phyloP scores from a whole-genome alignment of 1,140 invertebrate genomes.

The Bombus huntii region DNA sequence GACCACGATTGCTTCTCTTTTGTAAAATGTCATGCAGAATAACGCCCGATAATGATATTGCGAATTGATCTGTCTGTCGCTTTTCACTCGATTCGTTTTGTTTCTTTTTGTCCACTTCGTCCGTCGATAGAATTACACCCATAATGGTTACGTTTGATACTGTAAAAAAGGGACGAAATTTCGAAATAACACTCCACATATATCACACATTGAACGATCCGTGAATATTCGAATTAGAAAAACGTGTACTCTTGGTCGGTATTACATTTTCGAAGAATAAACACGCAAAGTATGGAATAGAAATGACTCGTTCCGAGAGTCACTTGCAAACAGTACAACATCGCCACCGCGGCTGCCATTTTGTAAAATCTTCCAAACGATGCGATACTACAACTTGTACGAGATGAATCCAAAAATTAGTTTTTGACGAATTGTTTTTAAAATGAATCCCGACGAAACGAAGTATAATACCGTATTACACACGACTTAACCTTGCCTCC shows the following conservation, averaged over 20 bases:
- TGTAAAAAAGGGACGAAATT: conserved; percentile 12
- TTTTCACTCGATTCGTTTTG: conserved; percentile 5
- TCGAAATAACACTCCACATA: conserved; percentile 38
- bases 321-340: background rate
- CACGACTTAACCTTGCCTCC: background rate
- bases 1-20: conserved; percentile 51
- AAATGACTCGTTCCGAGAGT: conserved; percentile 17
- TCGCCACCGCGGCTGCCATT: conserved; percentile 48
- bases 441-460: background rate
- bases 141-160: background rate
- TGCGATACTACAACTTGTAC: conserved; percentile 16
- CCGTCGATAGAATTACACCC: background rate
- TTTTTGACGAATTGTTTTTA: conserved; percentile 11
- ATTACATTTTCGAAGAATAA: conserved; percentile 8
- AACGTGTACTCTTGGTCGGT: conserved; percentile 1
- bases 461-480: conserved; percentile 10
- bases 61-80: conserved; percentile 26
- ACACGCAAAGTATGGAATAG: background rate
- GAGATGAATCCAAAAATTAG: conserved; percentile 15
- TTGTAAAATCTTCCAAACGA: conserved; percentile 58
- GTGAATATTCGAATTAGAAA: background rate
- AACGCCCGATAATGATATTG: conserved; percentile 38
- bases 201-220: conserved; percentile 40
- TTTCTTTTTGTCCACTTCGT: conserved; percentile 15
- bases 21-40: conserved; percentile 45